A percentile compares a stretch with the other conserved stretches of the same genome.
phyloP scores from a whole-genome alignment of 2,113 vertebrate genomes.

The Misgurnus anguillicaudatus region DNA sequence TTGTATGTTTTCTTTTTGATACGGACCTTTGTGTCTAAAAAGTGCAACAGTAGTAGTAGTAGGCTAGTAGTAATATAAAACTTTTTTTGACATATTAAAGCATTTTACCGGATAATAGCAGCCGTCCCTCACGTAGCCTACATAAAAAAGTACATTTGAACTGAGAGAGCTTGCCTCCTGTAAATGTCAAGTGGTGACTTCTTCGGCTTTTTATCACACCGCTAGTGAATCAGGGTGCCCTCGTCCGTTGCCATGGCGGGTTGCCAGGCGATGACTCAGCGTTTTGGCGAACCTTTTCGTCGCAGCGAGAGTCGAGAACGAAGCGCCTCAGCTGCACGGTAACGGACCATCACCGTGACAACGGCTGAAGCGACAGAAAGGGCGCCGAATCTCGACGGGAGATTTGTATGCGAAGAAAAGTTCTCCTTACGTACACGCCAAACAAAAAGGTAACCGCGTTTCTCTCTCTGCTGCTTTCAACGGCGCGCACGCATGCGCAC shows the following conservation, averaged over 20 bases:
- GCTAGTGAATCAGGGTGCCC: not conserved
- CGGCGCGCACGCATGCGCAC: not conserved
- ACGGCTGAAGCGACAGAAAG: constrained; percentile 34
- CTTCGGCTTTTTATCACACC: not conserved
- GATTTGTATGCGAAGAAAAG: constrained; percentile 47
- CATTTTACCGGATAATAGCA: not conserved
- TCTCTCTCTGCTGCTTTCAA: constrained; percentile 2
- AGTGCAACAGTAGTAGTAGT: no score
- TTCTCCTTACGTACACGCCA: constrained; percentile 28
- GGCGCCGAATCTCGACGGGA: constrained; percentile 35
- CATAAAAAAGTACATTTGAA: not conserved
- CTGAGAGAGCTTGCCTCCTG: not conserved
- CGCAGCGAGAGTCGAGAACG: constrained; percentile 36
- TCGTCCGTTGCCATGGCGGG: constrained; percentile 11
- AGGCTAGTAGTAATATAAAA: no score
- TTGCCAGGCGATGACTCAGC: constrained; percentile 50
- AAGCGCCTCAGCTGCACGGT: constrained; percentile 26
- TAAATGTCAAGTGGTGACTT: not conserved
- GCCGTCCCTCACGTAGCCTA: not conserved
- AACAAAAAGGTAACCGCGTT: not conserved
- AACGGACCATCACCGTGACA: constrained; percentile 39
- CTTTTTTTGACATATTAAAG: no score
- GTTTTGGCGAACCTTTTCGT: constrained; percentile 53
- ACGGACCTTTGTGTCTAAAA: no score
- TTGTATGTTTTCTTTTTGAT: no score